Evolutionary conservation across 2,797 vertebrate genomes (phyloP), one percentile per base, ranked within the genome.

Genomic region (Urosaurus nigricauda): DNA sequence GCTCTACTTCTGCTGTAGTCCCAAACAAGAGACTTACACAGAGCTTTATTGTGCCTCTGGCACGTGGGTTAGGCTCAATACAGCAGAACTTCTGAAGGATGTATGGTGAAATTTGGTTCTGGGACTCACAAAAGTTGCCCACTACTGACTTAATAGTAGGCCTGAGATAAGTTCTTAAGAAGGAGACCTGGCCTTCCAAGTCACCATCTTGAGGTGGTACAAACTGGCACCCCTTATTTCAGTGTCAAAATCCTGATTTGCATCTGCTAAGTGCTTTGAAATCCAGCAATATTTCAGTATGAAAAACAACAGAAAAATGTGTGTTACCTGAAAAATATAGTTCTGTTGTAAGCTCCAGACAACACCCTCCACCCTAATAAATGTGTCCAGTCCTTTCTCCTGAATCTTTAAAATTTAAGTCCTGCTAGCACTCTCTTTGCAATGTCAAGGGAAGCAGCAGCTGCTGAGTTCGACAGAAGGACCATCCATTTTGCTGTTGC

Each of bases 351-450:
- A 78, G 75, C 26, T 77, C 43, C 4, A 82, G 26, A 5, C 35
- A 75, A 29, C 56, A 80, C 1, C 17, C 17, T 21, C 60, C 43
- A 51, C 58, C 51, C 78, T 89, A 86, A 75, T 51, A 89, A 89
- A 89, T 86, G 79, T 21, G 68, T 81, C 9, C 78, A 75, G 56
- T 74, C 56, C 85, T 86, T 89, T 83, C 3, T 6, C 26, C 3
- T 70, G 65, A 93, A 92, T 88, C 40, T 90, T 93, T 7, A 19
- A 40, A 40, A 85, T 87, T 91, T 90, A 91, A 92, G 85, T 19
- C 5, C 53, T 51, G 1, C 65, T 88, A 82, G 37, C 63, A 51
- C 63, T 78, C 43, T 88, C 75, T 85, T 91, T 56, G 51, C 0
- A 29, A 16, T 53, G 92, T 53, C 35, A 51, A 90, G 35, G 43